Evolutionary conservation across 2,113 vertebrate species (phyloP).

Genomic region (Microcebus ravelobensis): DNA sequence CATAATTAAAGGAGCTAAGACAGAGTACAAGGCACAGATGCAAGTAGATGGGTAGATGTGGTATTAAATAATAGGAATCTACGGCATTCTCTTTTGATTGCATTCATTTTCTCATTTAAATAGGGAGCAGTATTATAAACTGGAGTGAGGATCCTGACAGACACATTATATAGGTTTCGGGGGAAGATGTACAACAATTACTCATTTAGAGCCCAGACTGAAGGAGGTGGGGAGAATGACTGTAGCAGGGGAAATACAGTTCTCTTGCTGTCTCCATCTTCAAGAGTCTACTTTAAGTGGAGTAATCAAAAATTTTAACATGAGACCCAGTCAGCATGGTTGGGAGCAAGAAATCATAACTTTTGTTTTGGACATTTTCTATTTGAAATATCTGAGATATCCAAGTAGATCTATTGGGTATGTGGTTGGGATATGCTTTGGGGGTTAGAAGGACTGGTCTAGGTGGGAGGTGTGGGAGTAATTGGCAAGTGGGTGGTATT

Average conservation of each 20-base stretch:
- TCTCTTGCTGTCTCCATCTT: neutral
- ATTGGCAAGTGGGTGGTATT: neutral
- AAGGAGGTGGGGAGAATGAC: neutral
- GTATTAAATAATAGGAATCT: neutral
- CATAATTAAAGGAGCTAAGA: neutral
- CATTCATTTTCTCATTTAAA: neutral
- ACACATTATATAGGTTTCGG: neutral
- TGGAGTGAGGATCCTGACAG: neutral
- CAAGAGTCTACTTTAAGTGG: neutral
- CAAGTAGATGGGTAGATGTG: neutral
- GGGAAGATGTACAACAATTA: neutral
- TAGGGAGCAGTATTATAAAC: neutral
- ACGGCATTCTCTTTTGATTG: neutral
- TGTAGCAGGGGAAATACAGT: neutral
- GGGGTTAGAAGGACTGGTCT: neutral
- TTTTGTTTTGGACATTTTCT: neutral
- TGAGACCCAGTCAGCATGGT: neutral
- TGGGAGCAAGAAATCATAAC: neutral
- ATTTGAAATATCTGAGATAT: neutral
- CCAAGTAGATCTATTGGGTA: neutral
- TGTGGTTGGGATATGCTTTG: neutral
- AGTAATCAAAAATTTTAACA: neutral
- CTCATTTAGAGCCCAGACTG: neutral
- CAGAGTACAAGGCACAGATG: neutral
- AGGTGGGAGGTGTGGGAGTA: neutral